Conservation (phyloP, 2,113 vertebrate species). For the Oryzias javanicus region DNA sequence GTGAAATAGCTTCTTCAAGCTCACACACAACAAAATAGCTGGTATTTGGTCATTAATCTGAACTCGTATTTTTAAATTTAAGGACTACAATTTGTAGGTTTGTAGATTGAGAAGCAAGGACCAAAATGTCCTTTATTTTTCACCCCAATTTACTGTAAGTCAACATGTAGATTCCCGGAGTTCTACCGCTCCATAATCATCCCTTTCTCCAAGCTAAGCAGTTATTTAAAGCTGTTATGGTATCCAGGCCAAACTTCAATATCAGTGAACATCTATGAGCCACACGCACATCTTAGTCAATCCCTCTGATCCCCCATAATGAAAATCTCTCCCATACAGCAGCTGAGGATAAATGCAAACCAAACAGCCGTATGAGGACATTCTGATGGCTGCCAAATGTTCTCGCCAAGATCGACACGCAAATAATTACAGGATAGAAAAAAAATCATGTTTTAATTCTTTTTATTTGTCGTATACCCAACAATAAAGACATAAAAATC, state of each 20-base stretch:
- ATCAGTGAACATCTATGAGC: conserved; percentile 37
- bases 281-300: conserved; percentile 49
- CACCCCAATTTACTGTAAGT: too few species aligned
- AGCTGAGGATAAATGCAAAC: conserved; percentile 52
- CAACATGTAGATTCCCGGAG: too few species aligned
- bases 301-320: conserved; percentile 59
- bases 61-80: too few species aligned
- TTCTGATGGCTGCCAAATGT: conserved; percentile 13
- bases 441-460: too few species aligned
- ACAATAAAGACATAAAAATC: neutral
- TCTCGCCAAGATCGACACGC: conserved; percentile 33
- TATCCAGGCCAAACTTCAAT: conserved; percentile 29
- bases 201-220: neutral
- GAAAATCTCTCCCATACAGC: conserved; percentile 44
- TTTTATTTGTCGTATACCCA: too few species aligned
- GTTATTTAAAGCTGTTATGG: conserved; percentile 12
- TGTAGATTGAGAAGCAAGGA: too few species aligned
- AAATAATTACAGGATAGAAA: conserved; percentile 24
- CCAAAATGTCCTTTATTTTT: too few species aligned
- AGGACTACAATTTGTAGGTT: too few species aligned
- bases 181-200: too few species aligned
- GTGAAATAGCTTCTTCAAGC: too few species aligned
- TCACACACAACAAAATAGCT: neutral
- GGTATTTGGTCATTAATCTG: neutral
- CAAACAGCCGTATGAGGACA: conserved; percentile 30